A percentile compares a stretch with the other conserved stretches of the same genome.
phyloP scores from a whole-genome alignment of 2,888 invertebrate species.

The Cheilosia urbana region DNA sequence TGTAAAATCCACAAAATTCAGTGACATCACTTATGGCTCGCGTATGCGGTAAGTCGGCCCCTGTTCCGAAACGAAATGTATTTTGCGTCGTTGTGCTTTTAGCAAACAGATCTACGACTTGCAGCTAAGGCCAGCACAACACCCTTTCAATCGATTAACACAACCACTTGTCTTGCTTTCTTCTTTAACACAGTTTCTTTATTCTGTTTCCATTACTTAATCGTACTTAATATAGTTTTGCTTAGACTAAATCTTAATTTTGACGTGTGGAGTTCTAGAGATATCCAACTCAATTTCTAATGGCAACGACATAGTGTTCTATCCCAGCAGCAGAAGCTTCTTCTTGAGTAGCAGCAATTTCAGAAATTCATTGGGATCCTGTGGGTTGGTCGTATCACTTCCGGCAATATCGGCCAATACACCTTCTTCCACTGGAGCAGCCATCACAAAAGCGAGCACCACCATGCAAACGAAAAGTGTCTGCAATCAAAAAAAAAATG shows the following conservation, averaged over 20 bases:
- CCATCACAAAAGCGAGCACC: slow-evolving; percentile 49
- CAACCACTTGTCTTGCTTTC: too few species aligned
- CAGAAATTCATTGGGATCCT: slow-evolving; percentile 52
- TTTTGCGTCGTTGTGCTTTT: too few species aligned
- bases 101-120: too few species aligned
- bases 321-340: slow-evolving; percentile 60
- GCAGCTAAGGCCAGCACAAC: too few species aligned
- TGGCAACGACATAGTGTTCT: slow-evolving; percentile 29
- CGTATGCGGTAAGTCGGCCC: too few species aligned
- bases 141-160: too few species aligned
- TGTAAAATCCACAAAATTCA: too few species aligned
- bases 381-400: slow-evolving; percentile 58
- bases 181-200: background rate
- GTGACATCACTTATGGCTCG: too few species aligned
- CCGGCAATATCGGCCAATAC: slow-evolving; percentile 43
- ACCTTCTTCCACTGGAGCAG: slow-evolving; percentile 64
- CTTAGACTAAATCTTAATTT: slow-evolving; percentile 43
- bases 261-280: slow-evolving; percentile 27
- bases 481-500: slow-evolving; percentile 45
- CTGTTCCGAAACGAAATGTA: too few species aligned
- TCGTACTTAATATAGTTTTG: slow-evolving; percentile 24
- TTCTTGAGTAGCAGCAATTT: slow-evolving; percentile 66
- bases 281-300: slow-evolving; percentile 43
- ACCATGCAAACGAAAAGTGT: slow-evolving; percentile 65
- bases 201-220: slow-evolving; percentile 45